Evolutionary conservation across 2,113 vertebrate genomes (phyloP).

Genomic region (Tychaedon coryphoeus): DNA sequence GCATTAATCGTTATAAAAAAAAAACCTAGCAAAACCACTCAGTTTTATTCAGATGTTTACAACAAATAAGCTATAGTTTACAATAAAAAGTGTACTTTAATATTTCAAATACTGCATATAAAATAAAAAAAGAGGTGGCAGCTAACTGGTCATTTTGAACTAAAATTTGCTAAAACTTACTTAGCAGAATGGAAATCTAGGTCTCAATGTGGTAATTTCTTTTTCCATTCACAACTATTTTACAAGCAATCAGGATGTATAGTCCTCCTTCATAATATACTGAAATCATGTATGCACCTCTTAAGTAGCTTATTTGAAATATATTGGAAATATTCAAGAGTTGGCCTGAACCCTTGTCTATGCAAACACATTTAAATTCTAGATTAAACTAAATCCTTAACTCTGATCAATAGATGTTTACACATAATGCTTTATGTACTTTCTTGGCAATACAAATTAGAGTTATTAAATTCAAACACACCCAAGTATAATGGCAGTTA

Average conservation of each 20-base stretch:
- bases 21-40: not conserved
- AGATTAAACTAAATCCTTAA: not conserved
- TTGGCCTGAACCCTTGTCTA: too few species aligned
- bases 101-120: not conserved
- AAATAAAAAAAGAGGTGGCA: not conserved
- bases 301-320: too few species aligned
- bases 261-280: not conserved
- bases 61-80: not conserved
- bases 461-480: not conserved
- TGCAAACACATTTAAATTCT: not conserved
- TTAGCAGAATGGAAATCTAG: not conserved
- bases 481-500: not conserved
- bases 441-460: not conserved
- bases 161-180: not conserved
- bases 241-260: not conserved
- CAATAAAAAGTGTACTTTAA: not conserved
- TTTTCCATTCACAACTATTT: not conserved
- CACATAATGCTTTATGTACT: not conserved
- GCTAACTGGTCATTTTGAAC: not conserved
- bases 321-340: too few species aligned
- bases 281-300: not conserved
- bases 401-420: not conserved
- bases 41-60: not conserved
- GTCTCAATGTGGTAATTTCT: not conserved
- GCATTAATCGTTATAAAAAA: not conserved